Evolutionary conservation across 2,888 invertebrate species (phyloP).

Genomic region (Chironomus riparius): DNA sequence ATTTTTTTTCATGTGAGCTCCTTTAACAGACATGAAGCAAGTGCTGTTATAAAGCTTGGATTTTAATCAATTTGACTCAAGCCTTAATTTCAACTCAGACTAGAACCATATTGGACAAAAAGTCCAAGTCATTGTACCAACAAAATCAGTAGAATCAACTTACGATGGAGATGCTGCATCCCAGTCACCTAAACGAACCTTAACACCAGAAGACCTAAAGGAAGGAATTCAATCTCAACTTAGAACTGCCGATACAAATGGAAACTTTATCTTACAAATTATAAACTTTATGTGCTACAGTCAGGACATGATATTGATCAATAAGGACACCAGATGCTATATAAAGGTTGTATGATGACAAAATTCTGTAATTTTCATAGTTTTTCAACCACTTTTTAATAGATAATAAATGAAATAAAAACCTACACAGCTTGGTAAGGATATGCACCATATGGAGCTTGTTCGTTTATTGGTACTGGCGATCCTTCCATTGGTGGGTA

Average conservation of each 20-base stretch:
- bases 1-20: too few species aligned
- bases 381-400: too few species aligned
- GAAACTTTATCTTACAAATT: constrained; percentile 51
- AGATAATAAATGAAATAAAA: neutral
- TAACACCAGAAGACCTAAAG: neutral
- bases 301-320: constrained; percentile 55
- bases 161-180: neutral
- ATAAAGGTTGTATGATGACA: constrained; percentile 53
- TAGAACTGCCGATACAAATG: too few species aligned
- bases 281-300: constrained; percentile 61
- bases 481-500: constrained; percentile 35
- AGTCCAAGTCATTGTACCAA: too few species aligned
- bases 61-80: too few species aligned
- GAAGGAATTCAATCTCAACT: too few species aligned
- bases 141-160: too few species aligned
- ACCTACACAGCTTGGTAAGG: constrained; percentile 58
- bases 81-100: too few species aligned
- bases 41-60: too few species aligned
- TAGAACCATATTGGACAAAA: too few species aligned
- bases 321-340: constrained; percentile 65
- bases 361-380: constrained; percentile 36
- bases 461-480: constrained; percentile 34
- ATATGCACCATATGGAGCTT: constrained; percentile 50
- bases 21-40: too few species aligned
- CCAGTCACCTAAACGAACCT: constrained; percentile 15